Percentiles rank a stretch among this genome's conserved stretches.
phyloP scores from a whole-genome alignment of 1,140 invertebrate genomes.

The Lethrus apterus region DNA sequence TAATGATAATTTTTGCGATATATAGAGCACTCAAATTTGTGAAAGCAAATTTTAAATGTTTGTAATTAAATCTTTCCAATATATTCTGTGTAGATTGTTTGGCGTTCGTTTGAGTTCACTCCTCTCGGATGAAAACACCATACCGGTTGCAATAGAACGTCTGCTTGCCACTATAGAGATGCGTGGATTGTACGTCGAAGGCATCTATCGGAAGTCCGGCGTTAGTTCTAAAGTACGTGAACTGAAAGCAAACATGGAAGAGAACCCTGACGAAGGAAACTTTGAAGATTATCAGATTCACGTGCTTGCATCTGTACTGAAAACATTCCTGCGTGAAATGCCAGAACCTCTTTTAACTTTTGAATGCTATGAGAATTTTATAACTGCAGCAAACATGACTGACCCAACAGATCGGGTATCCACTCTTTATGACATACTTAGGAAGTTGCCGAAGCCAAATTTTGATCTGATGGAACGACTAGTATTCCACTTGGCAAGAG shows the following conservation, averaged over 20 bases:
- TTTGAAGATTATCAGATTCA: constrained; percentile 74
- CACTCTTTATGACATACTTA: constrained; percentile 79
- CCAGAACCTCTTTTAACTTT: constrained; percentile 88
- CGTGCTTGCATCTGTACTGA: constrained; percentile 85
- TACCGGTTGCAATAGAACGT: constrained; percentile 79
- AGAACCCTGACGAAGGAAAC: constrained; percentile 59
- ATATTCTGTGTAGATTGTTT: constrained; percentile 60
- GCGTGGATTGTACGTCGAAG: constrained; percentile 85
- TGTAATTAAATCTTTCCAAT: no score
- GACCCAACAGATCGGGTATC: constrained; percentile 75
- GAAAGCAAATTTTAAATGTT: no score
- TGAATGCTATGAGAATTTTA: constrained; percentile 90
- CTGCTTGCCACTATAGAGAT: constrained; percentile 87
- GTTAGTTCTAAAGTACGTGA: constrained; percentile 73
- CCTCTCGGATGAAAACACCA: constrained; percentile 64
- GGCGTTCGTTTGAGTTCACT: constrained; percentile 65
- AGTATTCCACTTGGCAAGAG: constrained; percentile 86
- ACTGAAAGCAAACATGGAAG: constrained; percentile 65
- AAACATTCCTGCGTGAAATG: constrained; percentile 86
- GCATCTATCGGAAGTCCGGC: constrained; percentile 89
- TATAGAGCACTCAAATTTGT: no score
- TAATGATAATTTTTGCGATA: no score
- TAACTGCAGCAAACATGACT: constrained; percentile 75
- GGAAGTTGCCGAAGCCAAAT: constrained; percentile 82
- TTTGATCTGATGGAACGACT: constrained; percentile 87